Evolutionary conservation across 2,797 vertebrate genomes (phyloP), one percentile per base, ranked within the genome.

Genomic region (Lacerta agilis): DNA sequence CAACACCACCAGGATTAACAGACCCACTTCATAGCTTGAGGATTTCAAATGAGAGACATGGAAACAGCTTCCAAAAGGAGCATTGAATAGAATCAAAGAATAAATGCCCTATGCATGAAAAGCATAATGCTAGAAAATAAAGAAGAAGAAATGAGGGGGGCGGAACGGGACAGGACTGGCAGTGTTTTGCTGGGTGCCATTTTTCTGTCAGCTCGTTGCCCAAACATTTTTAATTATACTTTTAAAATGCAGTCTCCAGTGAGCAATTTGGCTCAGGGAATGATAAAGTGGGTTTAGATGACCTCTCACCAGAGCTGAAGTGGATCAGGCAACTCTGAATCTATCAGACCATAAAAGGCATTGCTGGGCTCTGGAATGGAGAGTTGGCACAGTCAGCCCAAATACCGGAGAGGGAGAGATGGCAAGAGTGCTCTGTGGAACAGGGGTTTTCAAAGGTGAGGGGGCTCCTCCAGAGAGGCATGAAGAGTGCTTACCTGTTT

Each of bases 191-290:
- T 67, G 33, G 2, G 55, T 73, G 10, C 36, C 33, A 1, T 85
- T 10, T 66, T 82, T 86, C 85, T 43, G 67, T 69, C 17, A 15
- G 41, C 61, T 91, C 18, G 36, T 18, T 69, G 82, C 86, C n/a
- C 15, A 76, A 88, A 61, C 45, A 3, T 77, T 81, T 83, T 79
- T 87, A 83, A 80, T 89, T 88, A 58, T 81, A 71, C 73, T 89
- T 87, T 92, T 79, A 79, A 78, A 80, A 85, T n/a, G 87, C 1
- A 15, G 64, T 67, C 89, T 90, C 90, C 72, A 69, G 10, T 41
- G 85, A 86, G 64, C 10, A 9, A 18, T 82, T 38, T 36, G 10
- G 49, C 9, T 86, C 83, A 77, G 33, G 45, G 80, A 33, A 86
- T 82, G 25, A 36, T 80, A 83, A 79, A 89, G 43, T 23, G 49